phyloP scores from a whole-genome alignment of 1,140 invertebrate species.

The Papilio aristodemus region DNA sequence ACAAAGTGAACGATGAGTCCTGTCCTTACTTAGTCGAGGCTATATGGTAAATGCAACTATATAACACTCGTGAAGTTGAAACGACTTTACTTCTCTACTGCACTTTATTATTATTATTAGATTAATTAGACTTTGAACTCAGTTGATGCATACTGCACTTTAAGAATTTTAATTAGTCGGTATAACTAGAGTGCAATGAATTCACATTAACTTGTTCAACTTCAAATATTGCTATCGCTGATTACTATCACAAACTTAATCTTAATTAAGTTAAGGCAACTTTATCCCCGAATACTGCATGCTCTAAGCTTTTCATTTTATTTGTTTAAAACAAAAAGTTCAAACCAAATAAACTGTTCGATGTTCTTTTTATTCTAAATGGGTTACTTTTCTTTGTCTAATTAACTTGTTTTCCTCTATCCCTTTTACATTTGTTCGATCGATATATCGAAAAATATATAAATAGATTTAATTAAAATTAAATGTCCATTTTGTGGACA shows the following conservation, averaged over 20 bases:
- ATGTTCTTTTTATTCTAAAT: slow-evolving; percentile 4
- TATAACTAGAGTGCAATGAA: slow-evolving; percentile 6
- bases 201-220: slow-evolving; percentile 19
- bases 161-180: slow-evolving; percentile 10
- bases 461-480: not conserved
- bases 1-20: too few species aligned
- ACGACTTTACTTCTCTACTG: not conserved
- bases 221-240: slow-evolving; percentile 15
- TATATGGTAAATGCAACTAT: not conserved
- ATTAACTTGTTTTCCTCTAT: slow-evolving; percentile 2
- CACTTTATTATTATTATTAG: not conserved
- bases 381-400: not conserved
- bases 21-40: too few species aligned
- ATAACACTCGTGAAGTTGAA: not conserved
- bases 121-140: not conserved
- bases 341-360: slow-evolving; percentile 3
- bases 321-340: not conserved
- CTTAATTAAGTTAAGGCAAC: not conserved
- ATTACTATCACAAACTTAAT: slow-evolving; percentile 16
- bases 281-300: not conserved
- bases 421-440: not conserved
- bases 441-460: not conserved
- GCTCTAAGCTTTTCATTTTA: not conserved
- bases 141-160: slow-evolving; percentile 10
- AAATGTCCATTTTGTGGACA: too few species aligned